A percentile compares a stretch with the other conserved stretches of the same genome.
Evolutionary conservation across 2,113 vertebrate genomes (phyloP).

Genomic region (Vimba vimba): DNA sequence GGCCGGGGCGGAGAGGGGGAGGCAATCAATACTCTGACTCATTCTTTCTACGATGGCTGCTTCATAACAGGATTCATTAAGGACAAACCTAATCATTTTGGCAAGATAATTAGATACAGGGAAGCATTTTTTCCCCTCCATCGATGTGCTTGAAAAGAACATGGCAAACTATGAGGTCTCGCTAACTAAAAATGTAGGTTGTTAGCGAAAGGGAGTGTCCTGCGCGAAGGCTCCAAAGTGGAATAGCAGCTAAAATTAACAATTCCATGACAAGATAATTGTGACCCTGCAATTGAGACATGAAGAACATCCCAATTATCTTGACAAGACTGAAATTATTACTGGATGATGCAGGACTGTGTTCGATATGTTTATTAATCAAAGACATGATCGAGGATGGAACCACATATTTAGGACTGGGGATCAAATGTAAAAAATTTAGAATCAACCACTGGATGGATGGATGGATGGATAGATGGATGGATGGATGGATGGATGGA

Average conservation of each 20-base stretch:
- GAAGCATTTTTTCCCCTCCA: slow-evolving; percentile 60
- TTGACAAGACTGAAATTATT: neutral
- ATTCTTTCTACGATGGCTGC: slow-evolving; percentile 73
- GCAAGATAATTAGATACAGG: slow-evolving; percentile 66
- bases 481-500: neutral
- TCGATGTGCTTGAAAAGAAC: slow-evolving; percentile 41
- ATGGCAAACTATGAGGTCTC: slow-evolving; percentile 2
- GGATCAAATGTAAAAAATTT: neutral
- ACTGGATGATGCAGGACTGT: neutral
- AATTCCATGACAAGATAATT: slow-evolving; percentile 28
- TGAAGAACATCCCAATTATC: slow-evolving; percentile 10
- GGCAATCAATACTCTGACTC: slow-evolving; percentile 78
- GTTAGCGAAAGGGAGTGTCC: neutral
- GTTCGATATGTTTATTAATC: slow-evolving; percentile 16
- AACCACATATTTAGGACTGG: neutral
- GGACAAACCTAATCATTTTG: slow-evolving; percentile 74
- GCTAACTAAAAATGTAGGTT: slow-evolving; percentile 29
- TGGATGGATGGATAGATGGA: neutral
- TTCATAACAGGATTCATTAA: slow-evolving; percentile 77
- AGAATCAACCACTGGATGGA: neutral
- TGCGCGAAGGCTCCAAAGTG: neutral
- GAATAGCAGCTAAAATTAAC: slow-evolving; percentile 1
- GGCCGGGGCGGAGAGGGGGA: slow-evolving; percentile 21
- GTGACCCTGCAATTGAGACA: neutral
- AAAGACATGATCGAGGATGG: neutral